Conservation (phyloP, 2,888 invertebrate species). For the Thymelicus sylvestris region DNA sequence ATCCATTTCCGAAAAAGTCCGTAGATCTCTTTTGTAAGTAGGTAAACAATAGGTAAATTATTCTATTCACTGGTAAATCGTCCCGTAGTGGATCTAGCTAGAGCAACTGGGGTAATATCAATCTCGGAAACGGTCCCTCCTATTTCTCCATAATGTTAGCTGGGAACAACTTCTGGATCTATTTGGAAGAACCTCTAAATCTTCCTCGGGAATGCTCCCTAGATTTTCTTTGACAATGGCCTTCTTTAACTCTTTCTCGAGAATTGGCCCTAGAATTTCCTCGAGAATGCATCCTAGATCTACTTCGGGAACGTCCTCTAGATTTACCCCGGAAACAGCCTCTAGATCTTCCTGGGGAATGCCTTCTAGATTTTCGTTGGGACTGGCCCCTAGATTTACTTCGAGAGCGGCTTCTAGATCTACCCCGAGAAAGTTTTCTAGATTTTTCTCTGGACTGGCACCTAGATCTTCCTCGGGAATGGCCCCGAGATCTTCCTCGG, state of each 20-base stretch:
- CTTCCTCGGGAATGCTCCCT: conserved; percentile 37
- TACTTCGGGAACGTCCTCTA: neutral
- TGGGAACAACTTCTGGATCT: conserved; percentile 38
- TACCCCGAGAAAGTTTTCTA: conserved; percentile 38
- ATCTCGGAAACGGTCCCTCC: conserved; percentile 31
- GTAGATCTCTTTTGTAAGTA: too few species aligned
- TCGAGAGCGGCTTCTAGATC: conserved; percentile 40
- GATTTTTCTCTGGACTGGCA: conserved; percentile 42
- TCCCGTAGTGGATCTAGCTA: too few species aligned
- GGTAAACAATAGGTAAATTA: too few species aligned
- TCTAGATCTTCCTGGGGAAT: conserved; percentile 7
- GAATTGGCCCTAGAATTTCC: conserved; percentile 38
- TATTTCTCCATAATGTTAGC: conserved; percentile 34
- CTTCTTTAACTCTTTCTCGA: conserved; percentile 37
- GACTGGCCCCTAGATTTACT: conserved; percentile 38
- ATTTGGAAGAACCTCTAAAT: conserved; percentile 30
- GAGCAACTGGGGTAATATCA: too few species aligned
- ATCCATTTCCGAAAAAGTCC: too few species aligned
- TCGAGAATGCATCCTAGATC: conserved; percentile 32
- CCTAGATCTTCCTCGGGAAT: conserved; percentile 30
- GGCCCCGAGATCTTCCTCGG: conserved; percentile 19
- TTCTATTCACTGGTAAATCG: too few species aligned
- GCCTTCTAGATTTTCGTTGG: conserved; percentile 35
- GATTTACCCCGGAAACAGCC: neutral
- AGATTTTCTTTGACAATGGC: conserved; percentile 37